Evolutionary conservation across 2,888 invertebrate species (phyloP).

Genomic region (Pinctada fucata): DNA sequence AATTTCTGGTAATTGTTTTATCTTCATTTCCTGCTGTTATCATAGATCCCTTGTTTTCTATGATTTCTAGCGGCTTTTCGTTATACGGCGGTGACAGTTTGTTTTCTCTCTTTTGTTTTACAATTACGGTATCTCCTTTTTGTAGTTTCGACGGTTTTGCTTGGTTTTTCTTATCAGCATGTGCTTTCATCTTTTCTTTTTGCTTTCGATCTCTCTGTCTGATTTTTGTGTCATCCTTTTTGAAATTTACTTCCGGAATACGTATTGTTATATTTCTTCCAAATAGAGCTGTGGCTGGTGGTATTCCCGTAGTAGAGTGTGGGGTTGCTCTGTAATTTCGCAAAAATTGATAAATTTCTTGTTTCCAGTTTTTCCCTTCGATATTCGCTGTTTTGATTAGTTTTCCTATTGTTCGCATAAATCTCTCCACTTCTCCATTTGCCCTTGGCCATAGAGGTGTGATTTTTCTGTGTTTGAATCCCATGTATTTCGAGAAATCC

Average conservation of each 20-base stretch:
- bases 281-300: conserved; percentile 12
- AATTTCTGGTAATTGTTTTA: not conserved
- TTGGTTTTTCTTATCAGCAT: not conserved
- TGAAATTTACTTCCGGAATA: not conserved
- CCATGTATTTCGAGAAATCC: conserved; percentile 40
- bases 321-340: conserved; percentile 35
- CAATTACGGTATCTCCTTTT: not conserved
- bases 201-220: not conserved
- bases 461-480: conserved; percentile 48
- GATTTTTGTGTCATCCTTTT: not conserved
- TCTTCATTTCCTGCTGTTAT: not conserved
- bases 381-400: conserved; percentile 32
- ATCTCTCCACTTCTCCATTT: conserved; percentile 51
- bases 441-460: conserved; percentile 49
- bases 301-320: conserved; percentile 25
- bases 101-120: not conserved
- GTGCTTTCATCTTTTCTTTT: not conserved
- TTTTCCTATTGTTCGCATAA: conserved; percentile 50
- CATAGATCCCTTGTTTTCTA: not conserved
- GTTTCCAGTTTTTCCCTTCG: conserved; percentile 35
- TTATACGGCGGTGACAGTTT: not conserved
- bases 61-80: not conserved
- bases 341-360: conserved; percentile 31
- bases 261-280: not conserved
- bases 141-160: not conserved